Conservation (phyloP, 2,113 vertebrate genomes). For the Eidolon helvum region DNA sequence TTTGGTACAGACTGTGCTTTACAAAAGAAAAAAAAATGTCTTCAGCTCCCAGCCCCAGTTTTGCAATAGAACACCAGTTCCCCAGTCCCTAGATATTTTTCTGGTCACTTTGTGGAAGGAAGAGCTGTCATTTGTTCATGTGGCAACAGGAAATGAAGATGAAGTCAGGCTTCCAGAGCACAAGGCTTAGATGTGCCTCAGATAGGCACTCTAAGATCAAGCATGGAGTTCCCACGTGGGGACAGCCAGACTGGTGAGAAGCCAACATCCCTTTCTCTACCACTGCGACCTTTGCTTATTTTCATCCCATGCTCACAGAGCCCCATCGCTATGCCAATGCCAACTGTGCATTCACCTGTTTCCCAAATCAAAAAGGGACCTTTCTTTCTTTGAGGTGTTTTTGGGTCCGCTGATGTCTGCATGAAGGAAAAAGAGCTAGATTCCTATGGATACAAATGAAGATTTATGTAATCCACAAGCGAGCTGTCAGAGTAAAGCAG, state of each 20-base stretch:
- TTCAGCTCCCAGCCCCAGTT: background rate
- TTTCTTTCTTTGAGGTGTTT: conserved; percentile 17
- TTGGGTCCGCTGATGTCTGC: background rate
- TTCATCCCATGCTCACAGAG: background rate
- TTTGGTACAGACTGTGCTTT: background rate
- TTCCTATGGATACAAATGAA: background rate
- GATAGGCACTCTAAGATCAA: background rate
- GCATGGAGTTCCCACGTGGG: background rate
- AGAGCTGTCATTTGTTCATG: background rate
- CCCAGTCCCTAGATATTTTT: background rate
- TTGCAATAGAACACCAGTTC: background rate
- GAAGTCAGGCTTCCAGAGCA: background rate
- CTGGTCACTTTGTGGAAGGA: background rate
- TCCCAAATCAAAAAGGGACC: background rate
- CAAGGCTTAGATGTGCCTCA: background rate
- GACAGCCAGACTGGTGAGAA: background rate
- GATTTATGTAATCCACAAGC: background rate
- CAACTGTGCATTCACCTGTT: conserved; percentile 5
- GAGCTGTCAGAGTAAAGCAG: background rate
- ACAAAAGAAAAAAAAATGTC: background rate
- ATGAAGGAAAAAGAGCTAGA: conserved; percentile 19
- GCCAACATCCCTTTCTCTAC: background rate
- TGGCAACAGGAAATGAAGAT: background rate
- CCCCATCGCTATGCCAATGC: background rate
- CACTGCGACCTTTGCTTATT: background rate